Percentiles rank a stretch among this genome's conserved stretches.
Evolutionary conservation across 2,888 invertebrate species (phyloP).

Genomic region (Callyntrura sp.): DNA sequence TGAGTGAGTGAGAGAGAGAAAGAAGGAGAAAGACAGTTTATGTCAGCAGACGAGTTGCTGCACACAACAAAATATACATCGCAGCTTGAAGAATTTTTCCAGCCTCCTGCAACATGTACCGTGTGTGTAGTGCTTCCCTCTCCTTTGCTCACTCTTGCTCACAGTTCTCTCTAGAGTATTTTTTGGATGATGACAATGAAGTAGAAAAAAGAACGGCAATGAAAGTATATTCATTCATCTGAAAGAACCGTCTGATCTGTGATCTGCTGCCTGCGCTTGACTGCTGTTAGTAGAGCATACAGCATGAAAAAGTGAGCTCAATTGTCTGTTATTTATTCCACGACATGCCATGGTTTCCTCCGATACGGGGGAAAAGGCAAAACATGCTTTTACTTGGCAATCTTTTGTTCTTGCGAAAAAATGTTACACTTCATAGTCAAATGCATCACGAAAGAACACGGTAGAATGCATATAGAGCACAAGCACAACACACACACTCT

Average conservation of each 20-base stretch:
- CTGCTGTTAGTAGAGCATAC: constrained; percentile 33
- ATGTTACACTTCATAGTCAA: constrained; percentile 46
- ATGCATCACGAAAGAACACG: constrained; percentile 27
- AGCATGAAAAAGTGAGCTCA: neutral
- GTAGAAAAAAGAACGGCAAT: constrained; percentile 63
- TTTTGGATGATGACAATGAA: constrained; percentile 64
- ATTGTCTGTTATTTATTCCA: constrained; percentile 44
- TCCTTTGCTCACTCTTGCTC: neutral
- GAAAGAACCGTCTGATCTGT: constrained; percentile 69
- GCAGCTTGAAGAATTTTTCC: constrained; percentile 43
- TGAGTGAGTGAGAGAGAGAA: neutral
- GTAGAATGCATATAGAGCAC: neutral
- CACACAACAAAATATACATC: neutral
- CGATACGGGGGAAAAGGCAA: neutral
- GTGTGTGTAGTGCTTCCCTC: too few relatives aligned
- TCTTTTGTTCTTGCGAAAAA: constrained; percentile 34
- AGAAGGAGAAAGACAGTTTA: neutral
- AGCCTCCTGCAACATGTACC: constrained; percentile 25
- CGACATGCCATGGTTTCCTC: constrained; percentile 1
- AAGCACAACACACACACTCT: neutral
- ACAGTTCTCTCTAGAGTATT: constrained; percentile 64
- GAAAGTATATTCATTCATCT: constrained; percentile 67
- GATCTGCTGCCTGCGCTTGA: constrained; percentile 60
- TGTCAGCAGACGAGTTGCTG: neutral
- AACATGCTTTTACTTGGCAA: neutral